Evolutionary conservation across 1,140 invertebrate species (phyloP), one percentile per base, ranked within the genome.

Genomic region (Drosophila nigromelanica): DNA sequence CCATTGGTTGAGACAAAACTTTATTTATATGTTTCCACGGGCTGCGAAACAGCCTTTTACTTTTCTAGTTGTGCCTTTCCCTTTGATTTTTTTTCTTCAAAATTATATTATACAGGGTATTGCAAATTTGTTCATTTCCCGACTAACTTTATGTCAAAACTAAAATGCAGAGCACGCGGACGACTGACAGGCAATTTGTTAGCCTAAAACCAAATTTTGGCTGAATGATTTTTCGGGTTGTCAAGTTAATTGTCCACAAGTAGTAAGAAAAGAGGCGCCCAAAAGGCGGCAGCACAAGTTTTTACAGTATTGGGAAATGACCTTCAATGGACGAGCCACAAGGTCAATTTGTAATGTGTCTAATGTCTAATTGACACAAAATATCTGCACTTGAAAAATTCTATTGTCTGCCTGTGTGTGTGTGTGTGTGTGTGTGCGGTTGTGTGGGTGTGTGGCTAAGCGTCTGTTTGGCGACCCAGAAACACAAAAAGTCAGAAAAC

Each of bases 341-440:
- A 43, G 70, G 64, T 56, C 54, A 59, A 77, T 86, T 74, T 70
- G 58, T 63, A 54, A 59, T 58, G 61, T 71, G 45, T 60, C 63
- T 67, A 48, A 59, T 63, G 45, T 77, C 69, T 72, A 85, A 85
- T 85, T 80, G 80, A 83, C 73, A 80, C 74, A 67, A 75, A 86
- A 55, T 67, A 62, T 66, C 68, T 66, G 69, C 69, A 72, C 69
- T 72, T 72, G 69, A 67, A 66, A 72, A 58, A 52, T 54, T 43
- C 14, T 15, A 39, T 40, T 47, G 58, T 47, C 42, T 54, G 55
- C 5, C 27, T 45, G 62, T 66, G 30, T 64, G 55, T 11, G 42
- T 45, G 62, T 66, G 18, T 55, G 50, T 37, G 39, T 11, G 15
- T 6, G 67, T 18, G 30, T 52, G 27, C 14, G 39, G 18, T 35